Evolutionary conservation across 1,140 invertebrate species (phyloP).

Genomic region (Atta texana): DNA sequence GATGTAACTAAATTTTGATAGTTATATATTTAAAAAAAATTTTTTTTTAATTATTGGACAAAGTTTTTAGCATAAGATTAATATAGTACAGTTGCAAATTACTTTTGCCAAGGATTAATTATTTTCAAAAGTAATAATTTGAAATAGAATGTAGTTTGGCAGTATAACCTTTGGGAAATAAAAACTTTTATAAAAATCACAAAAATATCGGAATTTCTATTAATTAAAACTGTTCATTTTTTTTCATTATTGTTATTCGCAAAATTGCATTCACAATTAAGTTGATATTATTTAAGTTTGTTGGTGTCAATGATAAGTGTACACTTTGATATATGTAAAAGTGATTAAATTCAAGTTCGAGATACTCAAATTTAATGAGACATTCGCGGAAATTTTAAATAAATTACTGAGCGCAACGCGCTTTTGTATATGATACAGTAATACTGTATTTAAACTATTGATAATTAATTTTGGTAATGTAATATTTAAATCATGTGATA

Average conservation of each 20-base stretch:
- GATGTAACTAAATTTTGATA: too few relatives aligned
- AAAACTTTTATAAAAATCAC: conserved; percentile 10
- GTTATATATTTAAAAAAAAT: not conserved
- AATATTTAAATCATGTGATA: not conserved
- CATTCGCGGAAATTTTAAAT: not conserved
- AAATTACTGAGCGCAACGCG: not conserved
- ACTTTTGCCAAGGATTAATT: conserved; percentile 47
- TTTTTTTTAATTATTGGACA: not conserved
- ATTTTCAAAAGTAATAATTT: conserved; percentile 34
- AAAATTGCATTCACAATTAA: not conserved
- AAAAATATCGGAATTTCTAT: not conserved
- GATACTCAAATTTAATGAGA: not conserved
- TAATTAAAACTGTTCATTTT: not conserved
- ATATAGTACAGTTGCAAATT: not conserved
- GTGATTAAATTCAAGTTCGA: not conserved
- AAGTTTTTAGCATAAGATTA: conserved; percentile 6
- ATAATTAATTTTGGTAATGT: not conserved
- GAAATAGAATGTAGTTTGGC: conserved; percentile 38
- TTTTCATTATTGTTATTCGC: too few relatives aligned
- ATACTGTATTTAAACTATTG: not conserved
- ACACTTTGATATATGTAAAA: not conserved
- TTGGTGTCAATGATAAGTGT: not conserved
- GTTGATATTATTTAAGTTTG: not conserved
- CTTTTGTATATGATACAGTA: not conserved
- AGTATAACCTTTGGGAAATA: not conserved